Evolutionary conservation across 1,140 invertebrate species (phyloP).

Genomic region (Aphis craccivora): DNA sequence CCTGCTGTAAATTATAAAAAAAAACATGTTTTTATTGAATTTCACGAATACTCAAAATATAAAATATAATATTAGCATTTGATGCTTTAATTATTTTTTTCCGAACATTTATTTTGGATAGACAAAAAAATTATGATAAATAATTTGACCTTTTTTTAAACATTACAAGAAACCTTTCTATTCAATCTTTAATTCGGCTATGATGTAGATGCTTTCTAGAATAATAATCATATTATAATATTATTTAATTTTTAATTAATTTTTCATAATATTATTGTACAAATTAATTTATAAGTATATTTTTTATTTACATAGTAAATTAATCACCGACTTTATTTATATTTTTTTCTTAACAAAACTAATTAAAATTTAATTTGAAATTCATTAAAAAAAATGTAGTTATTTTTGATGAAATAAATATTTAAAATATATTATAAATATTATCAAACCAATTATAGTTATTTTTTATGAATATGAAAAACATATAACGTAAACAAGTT

Average conservation of each 20-base stretch:
- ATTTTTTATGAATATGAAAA: background rate
- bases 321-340: background rate
- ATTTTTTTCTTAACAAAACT: background rate
- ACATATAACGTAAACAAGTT: background rate
- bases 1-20: too few species aligned
- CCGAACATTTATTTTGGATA: background rate
- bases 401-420: background rate
- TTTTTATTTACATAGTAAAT: slow-evolving; percentile 1
- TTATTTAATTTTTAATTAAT: background rate
- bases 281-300: background rate
- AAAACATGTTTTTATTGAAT: background rate
- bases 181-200: background rate
- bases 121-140: background rate
- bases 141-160: background rate
- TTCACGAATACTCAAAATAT: background rate
- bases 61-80: background rate
- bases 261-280: background rate
- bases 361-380: slow-evolving; percentile 7
- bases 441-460: background rate
- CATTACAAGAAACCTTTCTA: background rate
- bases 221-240: background rate
- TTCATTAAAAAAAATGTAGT: background rate
- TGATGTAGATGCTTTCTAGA: background rate
- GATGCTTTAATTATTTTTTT: background rate
- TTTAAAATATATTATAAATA: background rate